A percentile compares a stretch with the other conserved stretches of the same genome.
Evolutionary conservation across 2,888 invertebrate species (phyloP).

Genomic region (Eupithecia centaureata): DNA sequence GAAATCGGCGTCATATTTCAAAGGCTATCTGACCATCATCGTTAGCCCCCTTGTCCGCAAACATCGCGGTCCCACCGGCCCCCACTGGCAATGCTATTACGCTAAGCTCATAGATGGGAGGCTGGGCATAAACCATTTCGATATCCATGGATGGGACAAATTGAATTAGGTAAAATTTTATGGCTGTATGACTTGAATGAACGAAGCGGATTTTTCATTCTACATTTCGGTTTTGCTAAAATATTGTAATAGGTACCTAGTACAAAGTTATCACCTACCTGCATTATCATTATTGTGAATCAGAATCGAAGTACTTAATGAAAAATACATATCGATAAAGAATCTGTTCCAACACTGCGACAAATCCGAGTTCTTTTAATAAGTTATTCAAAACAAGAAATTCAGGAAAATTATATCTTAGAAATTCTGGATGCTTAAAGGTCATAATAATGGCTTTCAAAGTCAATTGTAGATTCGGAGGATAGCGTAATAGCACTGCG

Average conservation of each 20-base stretch:
- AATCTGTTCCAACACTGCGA: too few species aligned
- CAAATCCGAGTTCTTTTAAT: too few species aligned
- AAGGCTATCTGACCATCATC: constrained; percentile 19
- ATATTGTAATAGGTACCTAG: background rate
- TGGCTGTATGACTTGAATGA: background rate
- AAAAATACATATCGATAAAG: too few species aligned
- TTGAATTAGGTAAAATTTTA: background rate
- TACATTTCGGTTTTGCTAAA: background rate
- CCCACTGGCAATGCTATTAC: background rate
- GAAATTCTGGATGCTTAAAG: background rate
- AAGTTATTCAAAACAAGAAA: too few species aligned
- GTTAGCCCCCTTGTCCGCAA: constrained; percentile 16
- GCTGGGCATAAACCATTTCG: background rate
- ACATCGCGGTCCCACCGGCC: background rate
- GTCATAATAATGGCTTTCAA: background rate
- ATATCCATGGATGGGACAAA: background rate
- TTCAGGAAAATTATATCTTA: too few species aligned
- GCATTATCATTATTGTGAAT: too few species aligned
- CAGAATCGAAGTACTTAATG: too few species aligned
- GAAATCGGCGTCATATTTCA: constrained; percentile 31
- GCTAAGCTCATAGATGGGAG: background rate
- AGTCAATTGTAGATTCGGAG: background rate
- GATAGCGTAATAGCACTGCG: background rate
- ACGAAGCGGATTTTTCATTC: background rate
- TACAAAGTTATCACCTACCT: background rate